Base-by-base conservation (phyloP, 2,888 invertebrate species). In the Callinectes sapidus region DNA sequence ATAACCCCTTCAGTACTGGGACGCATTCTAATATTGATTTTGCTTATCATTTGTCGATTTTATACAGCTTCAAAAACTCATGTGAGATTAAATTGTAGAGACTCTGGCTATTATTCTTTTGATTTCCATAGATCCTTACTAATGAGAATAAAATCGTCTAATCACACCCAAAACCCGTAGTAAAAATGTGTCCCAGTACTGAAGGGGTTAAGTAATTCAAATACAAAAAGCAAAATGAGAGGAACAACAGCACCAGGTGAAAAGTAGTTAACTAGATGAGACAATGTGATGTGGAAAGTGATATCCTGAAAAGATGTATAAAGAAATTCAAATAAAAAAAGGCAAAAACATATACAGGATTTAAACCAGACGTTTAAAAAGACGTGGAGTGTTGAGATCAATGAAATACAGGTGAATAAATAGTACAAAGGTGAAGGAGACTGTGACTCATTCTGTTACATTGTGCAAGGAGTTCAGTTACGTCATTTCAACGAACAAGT, bases 201-300 rank as follows among this genome's bases (percentile, higher is more conserved):
- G 39, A 39, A 39, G 39, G 39, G 39, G 39, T 39, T 39, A 3
- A 39, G 39, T 39, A 39, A 89, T 28, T 48, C 28, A 89, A 55
- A 88, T 39, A 89, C 23, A 61, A 54, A 54, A 55, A 61, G 89
- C 48, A 32, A 89, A 42, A 88, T n/a, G 39, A 39, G 28, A 35
- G 66, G 77, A 71, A 55, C n/a, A 35, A 55, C 10, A 39, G 35
- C 18, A 66, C 35, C 18, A 28, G 35, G 55, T n/a, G 28, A 28
- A 13, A 2, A 89, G 55, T 48, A 35, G 3, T 39, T 32, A 55
- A 14, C 55, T 32, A 23, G 28, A 66, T 66, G 32, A 28, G 39
- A 61, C n/a, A 10, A 89, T 13, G 35, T 18, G 61, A 35, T 61
- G 66, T 18, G 23, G 28, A 23, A 16, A 1, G 23, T 10, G 48